Conservation (phyloP, 2,888 invertebrate species). For the Mystacides longicornis region DNA sequence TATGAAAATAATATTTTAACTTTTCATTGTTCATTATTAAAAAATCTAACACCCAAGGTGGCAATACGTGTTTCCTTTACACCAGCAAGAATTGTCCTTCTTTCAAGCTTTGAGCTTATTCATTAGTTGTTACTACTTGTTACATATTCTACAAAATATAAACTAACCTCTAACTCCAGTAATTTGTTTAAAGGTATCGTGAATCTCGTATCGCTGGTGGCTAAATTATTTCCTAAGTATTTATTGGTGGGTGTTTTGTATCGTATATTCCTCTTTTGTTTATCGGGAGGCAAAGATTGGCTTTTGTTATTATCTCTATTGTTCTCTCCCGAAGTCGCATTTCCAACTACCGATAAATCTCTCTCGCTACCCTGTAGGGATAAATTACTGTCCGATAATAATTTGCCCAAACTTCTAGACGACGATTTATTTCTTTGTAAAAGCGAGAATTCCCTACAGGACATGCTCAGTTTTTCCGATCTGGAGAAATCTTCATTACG, state of each 20-base stretch:
- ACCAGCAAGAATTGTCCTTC: no score
- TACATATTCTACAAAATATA: no score
- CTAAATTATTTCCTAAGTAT: conserved; percentile 6
- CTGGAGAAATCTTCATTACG: conserved; percentile 23
- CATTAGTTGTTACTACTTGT: no score
- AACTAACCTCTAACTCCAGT: conserved; percentile 23
- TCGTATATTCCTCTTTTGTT: conserved; percentile 2
- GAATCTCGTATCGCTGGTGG: conserved; percentile 20
- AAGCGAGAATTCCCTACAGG: conserved; percentile 22
- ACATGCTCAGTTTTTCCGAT: conserved; percentile 22
- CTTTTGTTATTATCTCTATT: background rate
- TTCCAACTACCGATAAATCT: conserved; percentile 5
- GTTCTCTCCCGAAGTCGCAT: background rate
- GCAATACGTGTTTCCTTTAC: no score
- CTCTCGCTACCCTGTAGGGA: background rate
- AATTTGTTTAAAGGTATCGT: conserved; percentile 23
- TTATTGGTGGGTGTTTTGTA: background rate
- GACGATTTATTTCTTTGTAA: conserved; percentile 17
- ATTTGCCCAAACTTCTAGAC: conserved; percentile 15
- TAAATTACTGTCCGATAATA: conserved; percentile 12
- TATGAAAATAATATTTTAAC: no score
- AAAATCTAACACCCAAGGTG: no score
- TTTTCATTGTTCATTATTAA: no score
- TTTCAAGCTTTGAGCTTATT: no score
- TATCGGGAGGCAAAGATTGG: conserved; percentile 14